phyloP scores from a whole-genome alignment of 2,797 vertebrate genomes.

The Naso thynnoides region DNA sequence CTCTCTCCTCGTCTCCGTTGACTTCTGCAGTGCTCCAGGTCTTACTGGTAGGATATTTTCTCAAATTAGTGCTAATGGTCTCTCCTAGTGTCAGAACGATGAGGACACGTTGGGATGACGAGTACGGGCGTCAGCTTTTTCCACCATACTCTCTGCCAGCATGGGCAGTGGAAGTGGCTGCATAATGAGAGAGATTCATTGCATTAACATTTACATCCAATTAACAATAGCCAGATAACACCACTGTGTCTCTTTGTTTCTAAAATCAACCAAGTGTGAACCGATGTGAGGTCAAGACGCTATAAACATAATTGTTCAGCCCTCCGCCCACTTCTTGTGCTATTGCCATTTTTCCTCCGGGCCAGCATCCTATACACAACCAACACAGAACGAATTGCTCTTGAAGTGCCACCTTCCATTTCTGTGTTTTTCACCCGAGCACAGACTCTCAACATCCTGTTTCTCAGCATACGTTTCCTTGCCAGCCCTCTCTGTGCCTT shows the following conservation, averaged over 20 bases:
- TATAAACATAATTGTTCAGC: slow-evolving; percentile 72
- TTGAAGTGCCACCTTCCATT: slow-evolving; percentile 75
- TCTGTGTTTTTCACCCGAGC: slow-evolving; percentile 54
- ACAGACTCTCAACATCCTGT: slow-evolving; percentile 54
- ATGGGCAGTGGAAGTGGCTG: slow-evolving; percentile 55
- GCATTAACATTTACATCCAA: slow-evolving; percentile 82
- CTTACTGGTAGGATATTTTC: slow-evolving; percentile 82
- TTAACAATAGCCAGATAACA: slow-evolving; percentile 75
- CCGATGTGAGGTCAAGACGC: slow-evolving; percentile 46
- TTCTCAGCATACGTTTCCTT: slow-evolving; percentile 57
- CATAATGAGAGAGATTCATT: slow-evolving; percentile 76
- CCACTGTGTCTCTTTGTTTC: slow-evolving; percentile 31
- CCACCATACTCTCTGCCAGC: slow-evolving; percentile 68
- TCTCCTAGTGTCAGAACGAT: slow-evolving; percentile 80
- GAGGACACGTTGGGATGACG: slow-evolving; percentile 70
- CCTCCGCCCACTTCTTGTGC: slow-evolving; percentile 58
- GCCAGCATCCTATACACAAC: slow-evolving; percentile 48
- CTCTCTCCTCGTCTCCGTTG: slow-evolving; percentile 60
- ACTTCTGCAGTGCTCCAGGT: slow-evolving; percentile 74
- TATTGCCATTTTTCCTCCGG: slow-evolving; percentile 66
- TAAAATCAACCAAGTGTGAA: slow-evolving; percentile 61
- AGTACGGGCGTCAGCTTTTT: slow-evolving; percentile 63
- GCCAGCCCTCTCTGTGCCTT: slow-evolving; percentile 50
- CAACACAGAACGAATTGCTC: slow-evolving; percentile 51
- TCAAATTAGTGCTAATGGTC: slow-evolving; percentile 81